These are phyloP conservation scores for Oikopleura dioica DNA, from an alignment of 23 tunicate species.

Conservation along the genomic window DNA sequence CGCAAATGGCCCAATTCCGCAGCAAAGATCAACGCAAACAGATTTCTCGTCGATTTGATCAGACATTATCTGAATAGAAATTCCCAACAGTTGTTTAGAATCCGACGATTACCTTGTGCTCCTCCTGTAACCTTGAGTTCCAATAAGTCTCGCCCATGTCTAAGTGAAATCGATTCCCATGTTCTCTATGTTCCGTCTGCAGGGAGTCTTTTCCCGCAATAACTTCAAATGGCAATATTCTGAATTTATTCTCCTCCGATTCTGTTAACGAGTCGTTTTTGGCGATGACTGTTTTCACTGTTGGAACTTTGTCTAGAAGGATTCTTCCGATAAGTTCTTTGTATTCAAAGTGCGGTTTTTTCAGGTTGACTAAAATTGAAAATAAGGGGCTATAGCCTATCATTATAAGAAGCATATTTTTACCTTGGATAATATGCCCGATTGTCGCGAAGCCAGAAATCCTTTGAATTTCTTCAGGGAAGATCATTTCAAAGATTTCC, in stretches of 20 bases:
- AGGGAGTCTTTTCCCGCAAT: neutral
- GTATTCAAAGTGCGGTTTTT: neutral
- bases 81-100: too few relatives aligned
- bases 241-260: neutral
- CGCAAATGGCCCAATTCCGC: neutral
- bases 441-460: neutral
- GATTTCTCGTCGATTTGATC: neutral
- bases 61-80: too few relatives aligned
- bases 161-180: neutral
- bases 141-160: neutral
- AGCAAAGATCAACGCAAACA: neutral
- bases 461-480: neutral
- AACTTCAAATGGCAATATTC: neutral
- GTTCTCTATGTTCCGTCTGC: neutral
- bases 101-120: neutral
- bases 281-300: neutral
- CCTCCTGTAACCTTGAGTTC: neutral
- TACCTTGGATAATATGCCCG: neutral
- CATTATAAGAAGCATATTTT: too few relatives aligned
- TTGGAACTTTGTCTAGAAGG: neutral
- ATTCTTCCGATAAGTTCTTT: neutral
- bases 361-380: neutral
- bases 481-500: neutral
- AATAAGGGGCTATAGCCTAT: too few relatives aligned
- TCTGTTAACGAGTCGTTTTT: neutral